Conservation (phyloP, 53 echinoderm and acorn worm genomes). For the Patiria pectinifera region DNA sequence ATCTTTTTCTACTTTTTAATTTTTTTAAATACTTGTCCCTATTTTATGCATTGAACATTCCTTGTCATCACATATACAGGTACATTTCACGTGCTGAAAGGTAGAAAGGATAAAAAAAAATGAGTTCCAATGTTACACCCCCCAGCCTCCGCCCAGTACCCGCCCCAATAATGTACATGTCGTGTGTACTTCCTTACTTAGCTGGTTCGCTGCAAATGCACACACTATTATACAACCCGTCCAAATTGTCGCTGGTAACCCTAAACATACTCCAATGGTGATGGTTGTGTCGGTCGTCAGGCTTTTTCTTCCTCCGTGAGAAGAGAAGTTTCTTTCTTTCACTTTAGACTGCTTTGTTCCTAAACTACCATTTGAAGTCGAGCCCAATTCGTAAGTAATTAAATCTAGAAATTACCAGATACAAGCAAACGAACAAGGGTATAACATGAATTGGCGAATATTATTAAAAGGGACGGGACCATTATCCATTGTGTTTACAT, state of each 20-base stretch:
- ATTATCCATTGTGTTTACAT: not conserved
- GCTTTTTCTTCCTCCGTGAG: not conserved
- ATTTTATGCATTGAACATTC: too few species aligned
- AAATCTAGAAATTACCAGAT: not conserved
- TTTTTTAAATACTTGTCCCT: too few species aligned
- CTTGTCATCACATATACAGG: too few species aligned
- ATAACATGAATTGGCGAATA: not conserved
- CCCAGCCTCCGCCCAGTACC: not conserved
- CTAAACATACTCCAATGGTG: not conserved
- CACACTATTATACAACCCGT: not conserved
- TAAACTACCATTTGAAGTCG: not conserved
- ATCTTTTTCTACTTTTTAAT: too few species aligned
- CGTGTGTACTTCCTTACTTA: constrained; percentile 7
- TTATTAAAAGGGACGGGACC: not conserved
- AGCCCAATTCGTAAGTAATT: constrained; percentile 30
- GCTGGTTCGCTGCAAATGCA: constrained; percentile 20
- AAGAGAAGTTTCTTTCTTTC: constrained; percentile 34
- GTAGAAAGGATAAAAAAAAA: too few species aligned
- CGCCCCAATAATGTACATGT: not conserved
- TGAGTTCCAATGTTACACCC: not conserved
- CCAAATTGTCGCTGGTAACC: not conserved
- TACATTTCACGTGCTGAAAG: too few species aligned
- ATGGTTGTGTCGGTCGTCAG: not conserved
- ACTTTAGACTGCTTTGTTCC: constrained; percentile 31
- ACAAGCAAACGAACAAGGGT: not conserved